Conservation (phyloP, 2,888 invertebrate genomes). For the Callimorpha dominula region DNA sequence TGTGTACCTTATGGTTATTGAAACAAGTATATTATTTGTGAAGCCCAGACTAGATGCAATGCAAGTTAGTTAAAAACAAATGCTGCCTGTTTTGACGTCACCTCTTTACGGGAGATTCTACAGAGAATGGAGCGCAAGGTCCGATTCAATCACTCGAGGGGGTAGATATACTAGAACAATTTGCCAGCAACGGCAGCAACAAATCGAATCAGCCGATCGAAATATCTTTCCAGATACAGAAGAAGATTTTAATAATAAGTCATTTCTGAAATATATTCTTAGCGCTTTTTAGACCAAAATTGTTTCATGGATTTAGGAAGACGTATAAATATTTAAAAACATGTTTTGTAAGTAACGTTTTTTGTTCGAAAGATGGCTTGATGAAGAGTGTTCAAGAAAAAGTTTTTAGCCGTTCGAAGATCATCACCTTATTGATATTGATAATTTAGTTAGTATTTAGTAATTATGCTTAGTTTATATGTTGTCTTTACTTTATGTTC, state of each 20-base stretch:
- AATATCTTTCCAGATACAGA: neutral
- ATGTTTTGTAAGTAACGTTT: too few relatives aligned
- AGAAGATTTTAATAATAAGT: slow-evolving; percentile 19
- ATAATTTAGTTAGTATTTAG: too few relatives aligned
- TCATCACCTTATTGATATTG: too few relatives aligned
- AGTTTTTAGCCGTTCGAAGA: too few relatives aligned
- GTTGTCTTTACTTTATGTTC: too few relatives aligned
- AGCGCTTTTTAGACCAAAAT: too few relatives aligned
- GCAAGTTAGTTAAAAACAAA: neutral
- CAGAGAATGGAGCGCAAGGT: neutral
- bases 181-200: neutral
- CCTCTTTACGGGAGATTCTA: neutral
- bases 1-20: neutral
- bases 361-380: too few relatives aligned
- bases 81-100: neutral
- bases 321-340: too few relatives aligned
- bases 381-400: too few relatives aligned
- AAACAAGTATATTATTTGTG: neutral
- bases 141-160: neutral
- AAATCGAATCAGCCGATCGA: neutral
- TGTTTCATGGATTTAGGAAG: too few relatives aligned
- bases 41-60: neutral
- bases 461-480: too few relatives aligned
- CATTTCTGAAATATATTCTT: too few relatives aligned
- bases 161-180: neutral